These are phyloP conservation scores for Lamellibrachia luymesi DNA, from an alignment of 1,140 invertebrate genomes.

Conservation along the genomic window DNA sequence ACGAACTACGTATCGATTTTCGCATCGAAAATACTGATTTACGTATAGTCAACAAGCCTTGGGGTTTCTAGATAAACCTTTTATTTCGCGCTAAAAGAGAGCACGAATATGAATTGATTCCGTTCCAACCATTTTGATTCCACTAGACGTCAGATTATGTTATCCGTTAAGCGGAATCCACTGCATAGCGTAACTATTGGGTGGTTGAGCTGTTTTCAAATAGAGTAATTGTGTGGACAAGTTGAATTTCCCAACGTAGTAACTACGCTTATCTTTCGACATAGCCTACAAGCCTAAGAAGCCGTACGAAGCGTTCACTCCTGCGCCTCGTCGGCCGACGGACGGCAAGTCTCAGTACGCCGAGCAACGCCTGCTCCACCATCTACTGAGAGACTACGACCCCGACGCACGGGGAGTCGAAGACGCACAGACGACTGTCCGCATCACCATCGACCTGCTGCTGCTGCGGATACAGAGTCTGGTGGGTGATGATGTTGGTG, in stretches of 20 bases:
- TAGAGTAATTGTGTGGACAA: neutral
- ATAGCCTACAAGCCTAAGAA: neutral
- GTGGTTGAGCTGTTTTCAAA: neutral
- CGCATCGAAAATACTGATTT: no score
- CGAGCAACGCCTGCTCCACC: conserved; percentile 18
- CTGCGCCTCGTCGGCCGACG: neutral
- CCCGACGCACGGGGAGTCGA: conserved; percentile 22
- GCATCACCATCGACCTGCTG: conserved; percentile 25
- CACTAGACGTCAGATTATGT: no score
- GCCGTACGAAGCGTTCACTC: neutral
- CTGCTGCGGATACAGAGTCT: conserved; percentile 27
- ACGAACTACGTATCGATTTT: no score
- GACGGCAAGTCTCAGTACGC: conserved; percentile 4
- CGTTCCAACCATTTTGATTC: no score
- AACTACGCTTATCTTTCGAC: neutral
- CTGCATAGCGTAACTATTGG: no score
- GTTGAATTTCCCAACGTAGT: neutral
- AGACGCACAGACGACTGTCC: conserved; percentile 6
- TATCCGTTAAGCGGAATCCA: no score
- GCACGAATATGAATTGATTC: no score
- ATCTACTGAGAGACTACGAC: conserved; percentile 24
- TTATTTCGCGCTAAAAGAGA: no score
- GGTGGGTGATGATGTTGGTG: neutral
- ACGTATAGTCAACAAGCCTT: no score
- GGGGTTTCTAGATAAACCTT: no score